Evolutionary conservation across 2,113 vertebrate species (phyloP), one percentile per base, ranked within the genome.

Genomic region (Prunella himalayana): DNA sequence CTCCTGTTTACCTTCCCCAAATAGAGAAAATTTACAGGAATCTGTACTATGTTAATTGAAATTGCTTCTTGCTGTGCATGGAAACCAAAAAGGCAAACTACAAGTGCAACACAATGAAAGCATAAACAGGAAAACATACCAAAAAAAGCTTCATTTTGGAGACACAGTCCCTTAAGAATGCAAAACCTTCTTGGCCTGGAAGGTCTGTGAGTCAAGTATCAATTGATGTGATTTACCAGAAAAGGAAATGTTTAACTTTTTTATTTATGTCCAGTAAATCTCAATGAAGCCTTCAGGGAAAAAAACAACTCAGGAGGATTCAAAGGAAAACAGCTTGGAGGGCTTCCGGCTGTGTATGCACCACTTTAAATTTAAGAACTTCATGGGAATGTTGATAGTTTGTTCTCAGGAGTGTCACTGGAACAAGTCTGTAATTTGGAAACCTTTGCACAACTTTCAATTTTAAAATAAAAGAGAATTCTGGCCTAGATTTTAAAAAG

Each of bases 21-120:
- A 39, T 28, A 93, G n/a, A 50, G 31, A 68, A 50, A 87, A 86
- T 90, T 91, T 94, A 83, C 79, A 76, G 84, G 68, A 72, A 70
- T 87, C 49, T 92, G 37, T 66, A 65, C 75, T 60, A 95, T 82
- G 17, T 95, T 88, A 95, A 88, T 64, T 88, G 49, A 91, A 92
- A 90, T 71, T 66, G 9, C 17, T 76, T 86, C 73, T 90, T 94
- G 28, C 61, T 80, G 60, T 86, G 23, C 51, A 54, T 51, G 45
- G 27, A 13, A 53, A 45, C 45, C 70, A 87, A 72, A 79, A 76
- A 71, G 59, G 15, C 45, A 42, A 63, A 71, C 31, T 60, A 56
- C 1, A 10, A 44, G 30, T 84, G 72, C 33, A 77, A 64, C 30
- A 75, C 30, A 60, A 71, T 88, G 63, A 75, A 81, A 90, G 54